phyloP scores from a whole-genome alignment of 2,113 vertebrate species.

The Kryptolebias marmoratus region DNA sequence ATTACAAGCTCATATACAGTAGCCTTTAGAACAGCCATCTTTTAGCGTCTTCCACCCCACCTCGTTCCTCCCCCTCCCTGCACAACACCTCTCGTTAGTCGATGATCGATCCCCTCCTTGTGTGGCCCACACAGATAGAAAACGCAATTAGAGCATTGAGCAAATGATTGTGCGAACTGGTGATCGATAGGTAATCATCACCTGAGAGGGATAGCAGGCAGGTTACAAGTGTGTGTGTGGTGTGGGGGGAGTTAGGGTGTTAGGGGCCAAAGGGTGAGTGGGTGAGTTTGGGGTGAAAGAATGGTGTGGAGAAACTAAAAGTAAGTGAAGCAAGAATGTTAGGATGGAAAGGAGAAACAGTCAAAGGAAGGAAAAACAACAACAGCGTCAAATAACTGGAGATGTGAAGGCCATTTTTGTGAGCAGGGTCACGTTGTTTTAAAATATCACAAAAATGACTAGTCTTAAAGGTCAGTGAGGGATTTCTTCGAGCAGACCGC shows the following conservation, averaged over 20 bases:
- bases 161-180: conserved; percentile 70
- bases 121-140: conserved; percentile 63
- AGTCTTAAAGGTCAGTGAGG: neutral
- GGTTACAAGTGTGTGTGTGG: conserved; percentile 4
- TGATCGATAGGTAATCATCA: conserved; percentile 78
- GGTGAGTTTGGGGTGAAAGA: conserved; percentile 31
- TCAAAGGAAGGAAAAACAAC: neutral
- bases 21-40: conserved; percentile 12
- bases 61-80: neutral
- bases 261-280: conserved; percentile 23
- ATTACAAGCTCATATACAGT: conserved; percentile 45
- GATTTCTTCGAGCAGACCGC: neutral
- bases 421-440: neutral
- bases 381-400: neutral
- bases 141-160: conserved; percentile 77
- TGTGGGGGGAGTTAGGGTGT: no score
- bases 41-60: neutral
- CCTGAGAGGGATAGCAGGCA: conserved; percentile 49
- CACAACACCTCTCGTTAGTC: conserved; percentile 71
- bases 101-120: conserved; percentile 64
- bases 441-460: conserved; percentile 20
- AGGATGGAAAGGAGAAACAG: neutral
- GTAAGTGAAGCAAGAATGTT: conserved; percentile 1
- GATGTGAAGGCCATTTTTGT: neutral
- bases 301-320: conserved; percentile 6